Conservation (phyloP, 2,888 invertebrate species). For the Apantesis nais region DNA sequence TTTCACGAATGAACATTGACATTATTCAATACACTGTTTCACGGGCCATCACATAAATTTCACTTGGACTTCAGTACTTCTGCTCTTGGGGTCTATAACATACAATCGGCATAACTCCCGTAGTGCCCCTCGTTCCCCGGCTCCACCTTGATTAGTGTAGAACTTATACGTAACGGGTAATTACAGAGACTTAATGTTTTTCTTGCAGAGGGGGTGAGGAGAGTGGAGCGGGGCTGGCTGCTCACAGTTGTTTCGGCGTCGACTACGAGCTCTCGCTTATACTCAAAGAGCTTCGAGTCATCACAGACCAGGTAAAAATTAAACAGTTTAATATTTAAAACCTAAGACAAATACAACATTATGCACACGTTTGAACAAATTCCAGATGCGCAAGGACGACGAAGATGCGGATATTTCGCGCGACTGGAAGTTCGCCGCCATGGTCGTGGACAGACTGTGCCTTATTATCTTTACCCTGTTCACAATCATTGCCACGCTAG, state of each 20-base stretch:
- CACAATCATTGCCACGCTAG: conserved; percentile 98
- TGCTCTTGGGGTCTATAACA: conserved; percentile 67
- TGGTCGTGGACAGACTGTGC: conserved; percentile 99
- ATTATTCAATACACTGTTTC: conserved; percentile 51
- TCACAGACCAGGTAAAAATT: conserved; percentile 92
- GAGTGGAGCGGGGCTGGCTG: conserved; percentile 91
- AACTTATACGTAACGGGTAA: conserved; percentile 72
- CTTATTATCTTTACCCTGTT: conserved; percentile 99
- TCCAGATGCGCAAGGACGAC: conserved; percentile 96
- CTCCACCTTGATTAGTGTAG: conserved; percentile 77
- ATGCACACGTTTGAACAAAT: conserved; percentile 34
- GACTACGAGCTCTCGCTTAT: conserved; percentile 98
- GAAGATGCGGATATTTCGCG: conserved; percentile 96
- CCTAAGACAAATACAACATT: neutral
- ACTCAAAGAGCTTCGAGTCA: conserved; percentile 96
- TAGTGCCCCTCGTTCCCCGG: conserved; percentile 81
- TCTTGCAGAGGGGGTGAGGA: conserved; percentile 85
- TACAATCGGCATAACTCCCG: conserved; percentile 76
- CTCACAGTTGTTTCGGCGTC: conserved; percentile 95
- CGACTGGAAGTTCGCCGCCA: conserved; percentile 99
- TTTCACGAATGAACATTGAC: conserved; percentile 56
- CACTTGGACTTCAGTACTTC: conserved; percentile 53
- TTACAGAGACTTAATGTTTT: conserved; percentile 74
- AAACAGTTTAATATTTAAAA: neutral
- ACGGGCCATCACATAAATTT: conserved; percentile 50